Conservation (phyloP, 2,888 invertebrate genomes). For the Heliconius aoede region DNA sequence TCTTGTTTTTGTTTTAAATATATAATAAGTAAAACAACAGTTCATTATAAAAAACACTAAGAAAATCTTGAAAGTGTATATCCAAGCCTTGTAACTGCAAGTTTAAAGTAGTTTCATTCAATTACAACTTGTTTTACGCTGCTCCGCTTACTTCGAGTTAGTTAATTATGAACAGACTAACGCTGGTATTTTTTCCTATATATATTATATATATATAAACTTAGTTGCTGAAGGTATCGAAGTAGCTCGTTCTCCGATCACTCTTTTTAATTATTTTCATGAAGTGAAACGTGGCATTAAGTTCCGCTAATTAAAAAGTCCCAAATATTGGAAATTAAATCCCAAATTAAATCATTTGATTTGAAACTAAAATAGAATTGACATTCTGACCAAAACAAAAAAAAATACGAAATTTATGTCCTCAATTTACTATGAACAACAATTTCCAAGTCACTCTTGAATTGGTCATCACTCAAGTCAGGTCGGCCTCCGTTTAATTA, state of each 20-base stretch:
- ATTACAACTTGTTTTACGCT: slow-evolving; percentile 25
- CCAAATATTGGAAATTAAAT: background rate
- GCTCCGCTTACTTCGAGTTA: slow-evolving; percentile 22
- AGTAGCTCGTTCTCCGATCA: no score
- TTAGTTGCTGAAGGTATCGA: no score
- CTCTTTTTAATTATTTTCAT: background rate
- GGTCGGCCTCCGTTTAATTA: slow-evolving; percentile 13
- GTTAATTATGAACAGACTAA: slow-evolving; percentile 20
- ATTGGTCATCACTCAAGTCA: slow-evolving; percentile 25
- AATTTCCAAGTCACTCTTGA: slow-evolving; percentile 29
- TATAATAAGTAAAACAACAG: slow-evolving; percentile 11
- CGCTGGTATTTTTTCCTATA: slow-evolving; percentile 3
- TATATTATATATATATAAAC: background rate
- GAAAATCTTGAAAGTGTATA: slow-evolving; percentile 13
- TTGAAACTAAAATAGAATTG: background rate
- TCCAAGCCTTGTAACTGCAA: slow-evolving; percentile 21
- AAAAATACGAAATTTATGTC: slow-evolving; percentile 1
- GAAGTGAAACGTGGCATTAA: background rate
- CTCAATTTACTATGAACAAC: slow-evolving; percentile 24
- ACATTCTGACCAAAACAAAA: slow-evolving; percentile 6
- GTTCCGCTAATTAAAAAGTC: background rate
- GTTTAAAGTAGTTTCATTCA: slow-evolving; percentile 28
- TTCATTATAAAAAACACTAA: slow-evolving; percentile 16
- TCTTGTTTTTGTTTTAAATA: background rate
- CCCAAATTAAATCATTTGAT: background rate